These are phyloP conservation scores for Alligator sinensis DNA, from an alignment of 2,113 vertebrate genomes.

Conservation along the genomic window DNA sequence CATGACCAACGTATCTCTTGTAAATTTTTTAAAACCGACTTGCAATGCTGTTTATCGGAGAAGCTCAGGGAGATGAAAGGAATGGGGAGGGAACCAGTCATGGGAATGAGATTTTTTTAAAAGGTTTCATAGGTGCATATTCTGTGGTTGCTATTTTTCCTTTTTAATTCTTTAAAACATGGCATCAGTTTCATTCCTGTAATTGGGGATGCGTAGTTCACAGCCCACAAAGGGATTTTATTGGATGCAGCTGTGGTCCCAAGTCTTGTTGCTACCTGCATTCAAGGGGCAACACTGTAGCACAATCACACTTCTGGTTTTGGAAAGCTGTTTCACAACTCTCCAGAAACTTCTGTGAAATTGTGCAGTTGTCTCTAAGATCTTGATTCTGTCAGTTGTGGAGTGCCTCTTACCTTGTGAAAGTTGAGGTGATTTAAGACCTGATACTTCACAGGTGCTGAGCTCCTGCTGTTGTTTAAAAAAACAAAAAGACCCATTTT, in stretches of 20 bases:
- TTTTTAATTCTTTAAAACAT: neutral
- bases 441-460: conserved; percentile 30
- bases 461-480: neutral
- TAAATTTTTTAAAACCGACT: conserved; percentile 77
- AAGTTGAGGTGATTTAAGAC: conserved; percentile 33
- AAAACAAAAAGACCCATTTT: neutral
- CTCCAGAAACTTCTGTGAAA: conserved; percentile 54
- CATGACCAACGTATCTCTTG: conserved; percentile 78
- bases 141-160: conserved; percentile 41
- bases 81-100: conserved; percentile 13
- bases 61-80: conserved; percentile 63
- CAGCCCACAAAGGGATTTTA: neutral
- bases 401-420: conserved; percentile 40
- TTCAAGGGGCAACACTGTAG: conserved; percentile 16
- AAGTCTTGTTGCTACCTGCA: neutral
- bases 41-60: conserved; percentile 86
- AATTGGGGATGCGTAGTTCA: conserved; percentile 12
- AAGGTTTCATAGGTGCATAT: neutral
- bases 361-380: conserved; percentile 52
- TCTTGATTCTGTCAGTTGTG: conserved; percentile 50
- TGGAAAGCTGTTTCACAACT: conserved; percentile 47
- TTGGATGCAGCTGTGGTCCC: conserved; percentile 37
- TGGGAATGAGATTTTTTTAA: neutral
- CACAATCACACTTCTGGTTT: conserved; percentile 15
- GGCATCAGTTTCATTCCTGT: conserved; percentile 1